These are phyloP conservation scores for Camponotus floridanus DNA, from an alignment of 1,140 invertebrate species.

Conservation along the genomic window DNA sequence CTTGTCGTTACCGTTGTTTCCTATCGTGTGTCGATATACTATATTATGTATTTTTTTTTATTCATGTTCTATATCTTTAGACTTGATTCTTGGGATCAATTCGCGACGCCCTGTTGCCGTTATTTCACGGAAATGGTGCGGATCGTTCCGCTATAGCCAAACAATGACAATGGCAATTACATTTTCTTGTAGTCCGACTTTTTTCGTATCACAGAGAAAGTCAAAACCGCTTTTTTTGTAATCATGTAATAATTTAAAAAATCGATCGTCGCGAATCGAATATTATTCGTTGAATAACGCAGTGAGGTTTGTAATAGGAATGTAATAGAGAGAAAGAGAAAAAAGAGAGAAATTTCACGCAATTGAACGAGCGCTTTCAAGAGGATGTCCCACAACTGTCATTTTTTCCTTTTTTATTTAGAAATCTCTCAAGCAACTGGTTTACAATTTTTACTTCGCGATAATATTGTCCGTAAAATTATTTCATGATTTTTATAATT, in stretches of 20 bases:
- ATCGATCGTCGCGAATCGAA: constrained; percentile 13
- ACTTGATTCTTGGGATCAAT: constrained; percentile 9
- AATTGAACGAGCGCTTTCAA: background rate
- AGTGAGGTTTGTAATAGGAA: background rate
- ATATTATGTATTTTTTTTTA: no score
- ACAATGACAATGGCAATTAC: constrained; percentile 51
- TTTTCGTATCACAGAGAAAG: constrained; percentile 48
- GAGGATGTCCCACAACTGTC: background rate
- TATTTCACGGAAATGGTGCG: constrained; percentile 25
- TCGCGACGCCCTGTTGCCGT: background rate
- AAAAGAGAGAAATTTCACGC: background rate
- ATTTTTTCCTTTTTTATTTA: background rate
- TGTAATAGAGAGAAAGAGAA: background rate
- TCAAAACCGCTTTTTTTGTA: constrained; percentile 15
- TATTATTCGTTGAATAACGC: constrained; percentile 38
- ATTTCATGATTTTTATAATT: background rate
- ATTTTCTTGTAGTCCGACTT: constrained; percentile 41
- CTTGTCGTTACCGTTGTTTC: constrained; percentile 2
- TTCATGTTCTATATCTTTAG: background rate
- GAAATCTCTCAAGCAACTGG: background rate
- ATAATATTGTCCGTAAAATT: background rate
- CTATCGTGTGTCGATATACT: background rate
- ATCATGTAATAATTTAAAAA: constrained; percentile 14
- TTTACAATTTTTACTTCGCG: background rate
- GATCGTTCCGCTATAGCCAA: constrained; percentile 41